Percentiles rank a stretch among this genome's conserved stretches.
phyloP scores from a whole-genome alignment of 2,888 invertebrate species.

The Ornithoptera alexandrae region DNA sequence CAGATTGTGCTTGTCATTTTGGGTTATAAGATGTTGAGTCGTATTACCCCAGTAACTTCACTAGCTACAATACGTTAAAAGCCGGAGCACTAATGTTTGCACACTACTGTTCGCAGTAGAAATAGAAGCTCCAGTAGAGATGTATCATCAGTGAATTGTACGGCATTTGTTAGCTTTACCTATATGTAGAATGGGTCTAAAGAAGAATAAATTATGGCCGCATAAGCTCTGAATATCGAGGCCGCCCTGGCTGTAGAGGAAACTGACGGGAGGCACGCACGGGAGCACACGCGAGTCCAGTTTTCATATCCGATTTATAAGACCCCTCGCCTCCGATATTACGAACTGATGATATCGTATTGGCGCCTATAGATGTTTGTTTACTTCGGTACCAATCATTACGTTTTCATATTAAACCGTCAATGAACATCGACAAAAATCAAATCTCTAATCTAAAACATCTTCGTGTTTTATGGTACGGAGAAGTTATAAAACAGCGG shows the following conservation, averaged over 20 bases:
- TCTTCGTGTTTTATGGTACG: neutral
- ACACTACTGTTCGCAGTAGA: too few species aligned
- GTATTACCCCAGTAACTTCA: too few species aligned
- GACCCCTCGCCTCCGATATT: neutral
- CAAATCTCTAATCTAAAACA: neutral
- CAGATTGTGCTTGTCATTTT: too few species aligned
- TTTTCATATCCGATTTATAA: slow-evolving; percentile 38
- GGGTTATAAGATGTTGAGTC: too few species aligned
- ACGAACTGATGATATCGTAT: neutral
- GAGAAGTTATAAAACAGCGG: too few species aligned
- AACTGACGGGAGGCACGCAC: slow-evolving; percentile 74
- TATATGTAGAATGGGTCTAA: slow-evolving; percentile 54
- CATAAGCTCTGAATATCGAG: slow-evolving; percentile 72
- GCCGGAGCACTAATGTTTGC: too few species aligned
- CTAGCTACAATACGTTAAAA: too few species aligned
- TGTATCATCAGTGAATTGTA: neutral
- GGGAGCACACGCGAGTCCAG: slow-evolving; percentile 69
- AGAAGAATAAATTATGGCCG: slow-evolving; percentile 69
- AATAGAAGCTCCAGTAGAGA: too few species aligned
- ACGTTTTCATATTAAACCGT: neutral
- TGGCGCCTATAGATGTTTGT: neutral
- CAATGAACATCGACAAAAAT: neutral
- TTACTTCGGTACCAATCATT: neutral
- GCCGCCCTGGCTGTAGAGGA: slow-evolving; percentile 65
- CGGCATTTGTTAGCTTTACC: slow-evolving; percentile 33